Conservation (phyloP, 2,888 invertebrate species). For the Timema cristinae region DNA sequence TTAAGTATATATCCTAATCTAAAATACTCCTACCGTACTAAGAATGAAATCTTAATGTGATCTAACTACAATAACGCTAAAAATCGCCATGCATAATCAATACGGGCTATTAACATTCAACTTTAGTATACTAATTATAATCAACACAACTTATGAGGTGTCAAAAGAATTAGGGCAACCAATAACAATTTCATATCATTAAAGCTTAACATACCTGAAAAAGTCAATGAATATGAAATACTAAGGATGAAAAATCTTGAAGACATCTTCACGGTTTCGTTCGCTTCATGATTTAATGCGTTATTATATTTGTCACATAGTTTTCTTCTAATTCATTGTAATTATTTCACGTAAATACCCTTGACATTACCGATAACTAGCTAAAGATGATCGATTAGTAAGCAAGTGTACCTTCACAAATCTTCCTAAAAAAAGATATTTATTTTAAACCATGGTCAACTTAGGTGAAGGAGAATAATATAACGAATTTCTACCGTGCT, state of each 20-base stretch:
- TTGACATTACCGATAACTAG: conserved; percentile 15
- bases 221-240: conserved; percentile 26
- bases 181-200: no score
- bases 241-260: conserved; percentile 24
- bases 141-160: no score
- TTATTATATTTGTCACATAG: conserved; percentile 21
- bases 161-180: conserved; percentile 9
- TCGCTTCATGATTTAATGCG: conserved; percentile 17
- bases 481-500: no score
- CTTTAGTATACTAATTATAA: no score
- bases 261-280: conserved; percentile 25
- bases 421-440: background rate
- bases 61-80: no score
- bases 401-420: conserved; percentile 21
- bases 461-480: no score
- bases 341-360: background rate
- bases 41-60: no score
- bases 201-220: conserved; percentile 23
- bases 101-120: no score
- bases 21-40: no score
- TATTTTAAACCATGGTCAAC: no score
- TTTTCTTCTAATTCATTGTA: background rate
- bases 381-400: conserved; percentile 25
- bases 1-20: no score
- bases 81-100: no score